Base-by-base conservation (phyloP, 2,888 invertebrate genomes). In the Diaprepes abbreviatus region DNA sequence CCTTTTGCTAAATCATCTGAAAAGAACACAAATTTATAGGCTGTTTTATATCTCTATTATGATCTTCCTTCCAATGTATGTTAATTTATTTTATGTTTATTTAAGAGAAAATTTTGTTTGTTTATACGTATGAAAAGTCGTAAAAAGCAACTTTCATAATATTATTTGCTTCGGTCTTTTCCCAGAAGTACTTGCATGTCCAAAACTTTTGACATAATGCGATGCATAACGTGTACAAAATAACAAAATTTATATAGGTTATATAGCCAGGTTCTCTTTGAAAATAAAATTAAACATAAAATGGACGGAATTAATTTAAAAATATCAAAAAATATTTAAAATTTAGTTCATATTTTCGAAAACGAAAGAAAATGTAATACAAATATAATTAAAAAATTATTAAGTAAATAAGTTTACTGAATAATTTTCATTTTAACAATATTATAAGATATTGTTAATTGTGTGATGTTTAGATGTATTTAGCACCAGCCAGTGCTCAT, bases 1-100 rank as follows among this genome's bases (percentile, higher is more conserved):
- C 17, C 36, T 35, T 58, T 14, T 58, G 58, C 24, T 60, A 60
- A 60, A 14, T 60, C 45, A 19, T 31, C 45, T n/a, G 45, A 31
- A 60, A 60, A 60, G 31, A 60, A 60, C 24, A 31, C 12, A 45
- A 45, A 48, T 60, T 24, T 60, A 33, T 28, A 48, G 6, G 14
- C 45, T 38, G 19, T 63, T 63, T 63, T 63, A 63, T 63, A 60
- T 43, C 12, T 45, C 31, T 35, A 33, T 48, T 48, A 60, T 48
- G 19, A 48, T 48, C 48, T 35, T 19, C 16, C 10, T 40, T 16
- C 12, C n/a, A 14, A 60, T 60, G 31, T 60, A 35, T 33, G 19
- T 43, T 43, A 48, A 60, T 40, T 60, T 60, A 60, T 21, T 60
- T 60, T 60, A 60, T 60, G 60, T 48, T 48, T 60, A 35, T 60